Evolutionary conservation across 2,113 vertebrate species (phyloP).

Genomic region (Ophthalmolycus amberensis): DNA sequence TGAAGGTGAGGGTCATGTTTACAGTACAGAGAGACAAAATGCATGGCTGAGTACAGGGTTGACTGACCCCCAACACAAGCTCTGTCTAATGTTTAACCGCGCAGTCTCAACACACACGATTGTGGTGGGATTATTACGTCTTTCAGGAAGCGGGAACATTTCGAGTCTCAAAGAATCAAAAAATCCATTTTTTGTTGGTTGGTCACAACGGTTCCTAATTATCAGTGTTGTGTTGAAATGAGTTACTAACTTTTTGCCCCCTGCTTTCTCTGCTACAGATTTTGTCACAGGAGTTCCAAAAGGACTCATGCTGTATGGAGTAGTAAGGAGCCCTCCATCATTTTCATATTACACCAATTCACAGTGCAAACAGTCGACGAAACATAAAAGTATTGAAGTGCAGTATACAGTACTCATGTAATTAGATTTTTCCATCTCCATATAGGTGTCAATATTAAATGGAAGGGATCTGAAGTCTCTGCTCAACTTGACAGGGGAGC

Average conservation of each 20-base stretch:
- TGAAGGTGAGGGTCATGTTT: slow-evolving; percentile 87
- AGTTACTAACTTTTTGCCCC: background rate
- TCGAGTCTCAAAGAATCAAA: background rate
- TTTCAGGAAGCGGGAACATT: slow-evolving; percentile 20
- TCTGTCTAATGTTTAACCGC: slow-evolving; percentile 29
- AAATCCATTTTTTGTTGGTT: background rate
- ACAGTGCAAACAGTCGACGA: background rate
- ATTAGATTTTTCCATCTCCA: background rate
- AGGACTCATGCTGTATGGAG: slow-evolving; percentile 90
- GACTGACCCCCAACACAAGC: slow-evolving; percentile 14
- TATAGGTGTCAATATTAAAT: slow-evolving; percentile 90
- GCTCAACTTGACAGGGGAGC: slow-evolving; percentile 91
- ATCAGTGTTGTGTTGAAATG: slow-evolving; percentile 7
- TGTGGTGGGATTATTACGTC: slow-evolving; percentile 28
- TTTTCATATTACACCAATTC: slow-evolving; percentile 25
- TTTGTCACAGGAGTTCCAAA: slow-evolving; percentile 92
- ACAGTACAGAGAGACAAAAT: slow-evolving; percentile 35
- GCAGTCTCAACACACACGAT: background rate
- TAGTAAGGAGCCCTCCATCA: slow-evolving; percentile 84
- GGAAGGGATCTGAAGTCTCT: slow-evolving; percentile 85
- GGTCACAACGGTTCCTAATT: background rate
- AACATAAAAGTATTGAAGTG: background rate
- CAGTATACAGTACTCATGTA: background rate
- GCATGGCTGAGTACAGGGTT: slow-evolving; percentile 41
- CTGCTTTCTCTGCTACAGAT: slow-evolving; percentile 79